These are phyloP conservation scores for Xiphydria camelus DNA, from an alignment of 2,888 invertebrate genomes.

Conservation along the genomic window DNA sequence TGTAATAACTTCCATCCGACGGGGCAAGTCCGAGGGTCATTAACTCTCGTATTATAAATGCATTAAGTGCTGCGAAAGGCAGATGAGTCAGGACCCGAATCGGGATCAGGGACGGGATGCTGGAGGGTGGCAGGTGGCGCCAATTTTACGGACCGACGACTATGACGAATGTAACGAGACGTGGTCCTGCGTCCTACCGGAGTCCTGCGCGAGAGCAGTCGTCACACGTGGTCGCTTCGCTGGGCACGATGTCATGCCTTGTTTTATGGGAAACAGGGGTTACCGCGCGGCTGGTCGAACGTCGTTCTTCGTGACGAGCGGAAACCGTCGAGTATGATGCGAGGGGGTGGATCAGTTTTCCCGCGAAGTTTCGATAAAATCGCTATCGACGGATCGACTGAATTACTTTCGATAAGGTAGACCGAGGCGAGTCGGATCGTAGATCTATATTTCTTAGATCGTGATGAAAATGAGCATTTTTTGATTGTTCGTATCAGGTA, in stretches of 20 bases:
- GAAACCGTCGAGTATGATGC: too few species aligned
- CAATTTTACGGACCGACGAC: slow-evolving; percentile 57
- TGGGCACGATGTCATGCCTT: slow-evolving; percentile 54
- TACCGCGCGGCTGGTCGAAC: slow-evolving; percentile 18
- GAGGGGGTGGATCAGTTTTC: too few species aligned
- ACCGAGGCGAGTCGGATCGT: too few species aligned
- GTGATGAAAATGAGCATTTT: too few species aligned
- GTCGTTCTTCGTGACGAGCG: slow-evolving; percentile 23
- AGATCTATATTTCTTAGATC: too few species aligned
- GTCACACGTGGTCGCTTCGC: slow-evolving; percentile 46
- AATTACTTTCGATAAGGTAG: too few species aligned
- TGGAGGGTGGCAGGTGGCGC: slow-evolving; percentile 56
- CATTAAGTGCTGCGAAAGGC: slow-evolving; percentile 44
- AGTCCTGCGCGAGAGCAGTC: slow-evolving; percentile 17
- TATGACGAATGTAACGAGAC: slow-evolving; percentile 56
- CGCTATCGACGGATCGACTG: too few species aligned
- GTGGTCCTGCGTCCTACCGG: slow-evolving; percentile 1
- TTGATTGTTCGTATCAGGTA: too few species aligned
- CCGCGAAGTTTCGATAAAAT: too few species aligned
- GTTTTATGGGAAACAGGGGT: slow-evolving; percentile 50
- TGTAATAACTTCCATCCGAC: slow-evolving; percentile 32
- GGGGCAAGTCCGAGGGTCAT: slow-evolving; percentile 48
- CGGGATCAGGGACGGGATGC: slow-evolving; percentile 24
- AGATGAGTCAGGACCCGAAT: slow-evolving; percentile 27
- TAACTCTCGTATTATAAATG: slow-evolving; percentile 53